Evolutionary conservation across 2,797 vertebrate species (phyloP), one percentile per base, ranked within the genome.

Genomic region (Oryzias dopingdopingensis): DNA sequence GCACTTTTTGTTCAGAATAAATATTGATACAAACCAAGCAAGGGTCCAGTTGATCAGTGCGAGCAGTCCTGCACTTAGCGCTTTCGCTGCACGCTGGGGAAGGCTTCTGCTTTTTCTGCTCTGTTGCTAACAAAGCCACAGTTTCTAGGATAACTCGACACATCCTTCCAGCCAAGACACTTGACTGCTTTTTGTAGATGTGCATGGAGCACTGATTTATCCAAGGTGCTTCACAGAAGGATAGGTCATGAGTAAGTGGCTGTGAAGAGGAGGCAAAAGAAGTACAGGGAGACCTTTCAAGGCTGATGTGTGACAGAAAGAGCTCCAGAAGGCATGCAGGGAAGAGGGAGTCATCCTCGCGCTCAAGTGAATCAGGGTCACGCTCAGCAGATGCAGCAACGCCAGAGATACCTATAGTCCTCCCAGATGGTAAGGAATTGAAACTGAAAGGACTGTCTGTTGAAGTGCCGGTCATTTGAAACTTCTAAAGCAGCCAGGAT

Each of bases 21-120:
- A 92, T 92, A 91, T 91, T 91, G 91, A 92, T 90, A 91, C 84
- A 86, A 82, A 90, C 74, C 58, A 79, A 86, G 88, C 86, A 79
- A 83, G 79, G 77, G 83, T 88, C 82, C 79, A 80, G 89, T 91
- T 90, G 88, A 91, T 91, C 82, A 48, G 62, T 52, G 66, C 24
- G 70, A 79, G 69, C 67, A 66, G 51, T 76, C 86, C 82, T 46
- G 23, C 71, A 68, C 63, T 77, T 74, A 56, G 50, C 4, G 44
- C 67, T 53, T 12, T 56, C 67, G 67, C 65, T 74, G 44, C 44
- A 44, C 48, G 58, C 64, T 67, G 46, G 56, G 73, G 48, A 61
- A 65, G 59, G 64, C 76, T 52, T 67, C 50, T 53, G 20, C 76
- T 55, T 29, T 46, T 44, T 44, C 15, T 44, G 16, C 17, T 44